A percentile compares a stretch with the other conserved stretches of the same genome.
Conservation (phyloP, 2,888 invertebrate species). For the Amitus sp. region DNA sequence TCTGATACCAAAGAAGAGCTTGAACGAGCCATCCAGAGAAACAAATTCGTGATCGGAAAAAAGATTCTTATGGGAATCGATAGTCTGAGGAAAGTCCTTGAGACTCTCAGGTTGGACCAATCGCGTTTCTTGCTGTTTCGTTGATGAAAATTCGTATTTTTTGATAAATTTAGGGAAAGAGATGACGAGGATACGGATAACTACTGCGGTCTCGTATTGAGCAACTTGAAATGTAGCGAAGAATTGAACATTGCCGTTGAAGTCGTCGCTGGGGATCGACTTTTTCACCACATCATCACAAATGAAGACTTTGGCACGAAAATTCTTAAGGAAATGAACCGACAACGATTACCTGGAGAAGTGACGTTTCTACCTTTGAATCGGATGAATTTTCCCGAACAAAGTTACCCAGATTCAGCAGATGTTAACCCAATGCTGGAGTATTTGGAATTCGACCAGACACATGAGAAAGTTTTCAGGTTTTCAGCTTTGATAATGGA, state of each 20-base stretch:
- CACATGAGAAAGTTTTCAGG: constrained; percentile 92
- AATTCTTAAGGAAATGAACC: constrained; percentile 98
- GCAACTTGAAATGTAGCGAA: constrained; percentile 96
- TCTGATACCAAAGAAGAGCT: constrained; percentile 93
- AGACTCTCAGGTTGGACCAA: constrained; percentile 85
- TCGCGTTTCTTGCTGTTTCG: no score
- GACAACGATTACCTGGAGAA: constrained; percentile 94
- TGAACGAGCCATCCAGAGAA: constrained; percentile 92
- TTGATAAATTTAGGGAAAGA: constrained; percentile 55
- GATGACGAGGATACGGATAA: constrained; percentile 61
- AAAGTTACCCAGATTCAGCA: constrained; percentile 76
- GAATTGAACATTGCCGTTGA: constrained; percentile 98
- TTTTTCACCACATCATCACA: constrained; percentile 98
- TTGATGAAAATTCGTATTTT: no score
- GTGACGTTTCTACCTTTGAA: constrained; percentile 99
- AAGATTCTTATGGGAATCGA: constrained; percentile 96
- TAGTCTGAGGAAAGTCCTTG: constrained; percentile 93
- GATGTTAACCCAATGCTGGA: constrained; percentile 99
- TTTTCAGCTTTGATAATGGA: constrained; percentile 21
- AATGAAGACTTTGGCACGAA: constrained; percentile 97
- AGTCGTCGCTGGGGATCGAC: constrained; percentile 85
- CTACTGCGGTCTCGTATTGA: constrained; percentile 95
- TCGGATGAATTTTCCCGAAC: constrained; percentile 79
- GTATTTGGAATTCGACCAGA: constrained; percentile 87
- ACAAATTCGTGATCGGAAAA: constrained; percentile 98